A percentile compares a stretch with the other conserved stretches of the same genome.
These are phyloP conservation scores for Seriola quinqueradiata DNA, from an alignment of 2,113 vertebrate species.

Conservation along the genomic window DNA sequence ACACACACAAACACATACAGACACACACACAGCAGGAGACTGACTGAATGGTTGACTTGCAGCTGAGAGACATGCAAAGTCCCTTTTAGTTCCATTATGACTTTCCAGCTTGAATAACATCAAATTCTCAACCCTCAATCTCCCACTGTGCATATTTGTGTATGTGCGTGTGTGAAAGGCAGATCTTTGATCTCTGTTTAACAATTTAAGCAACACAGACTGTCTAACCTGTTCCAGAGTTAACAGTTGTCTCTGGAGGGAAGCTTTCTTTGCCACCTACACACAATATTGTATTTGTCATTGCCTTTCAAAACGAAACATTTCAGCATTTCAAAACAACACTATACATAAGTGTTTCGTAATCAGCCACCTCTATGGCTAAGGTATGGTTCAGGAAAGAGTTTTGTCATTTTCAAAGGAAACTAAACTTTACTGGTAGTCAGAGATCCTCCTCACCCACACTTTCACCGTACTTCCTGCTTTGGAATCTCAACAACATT, in stretches of 20 bases:
- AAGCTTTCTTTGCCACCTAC: conserved; percentile 20
- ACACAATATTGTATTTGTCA: conserved; percentile 23
- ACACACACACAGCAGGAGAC: conserved; percentile 26
- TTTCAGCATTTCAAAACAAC: neutral
- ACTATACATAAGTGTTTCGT: neutral
- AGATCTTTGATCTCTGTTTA: conserved; percentile 46
- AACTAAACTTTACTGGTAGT: neutral
- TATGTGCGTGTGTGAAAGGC: neutral
- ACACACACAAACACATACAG: neutral
- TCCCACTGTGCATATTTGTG: conserved; percentile 34
- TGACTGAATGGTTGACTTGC: conserved; percentile 34
- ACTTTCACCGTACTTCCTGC: neutral
- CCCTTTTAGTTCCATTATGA: conserved; percentile 41
- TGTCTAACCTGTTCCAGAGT: conserved; percentile 24
- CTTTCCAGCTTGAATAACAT: conserved; percentile 38
- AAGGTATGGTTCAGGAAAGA: neutral
- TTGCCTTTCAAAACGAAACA: neutral
- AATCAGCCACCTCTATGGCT: neutral
- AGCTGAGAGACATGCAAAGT: conserved; percentile 33
- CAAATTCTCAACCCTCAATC: conserved; percentile 15
- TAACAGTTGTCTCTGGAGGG: conserved; percentile 23
- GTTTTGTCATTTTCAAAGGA: neutral
- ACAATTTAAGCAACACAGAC: conserved; percentile 30
- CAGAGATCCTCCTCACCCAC: neutral
- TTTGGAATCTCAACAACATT: neutral